Evolutionary conservation across 2,888 invertebrate species (phyloP).

Genomic region (Linnaemya vulpina): DNA sequence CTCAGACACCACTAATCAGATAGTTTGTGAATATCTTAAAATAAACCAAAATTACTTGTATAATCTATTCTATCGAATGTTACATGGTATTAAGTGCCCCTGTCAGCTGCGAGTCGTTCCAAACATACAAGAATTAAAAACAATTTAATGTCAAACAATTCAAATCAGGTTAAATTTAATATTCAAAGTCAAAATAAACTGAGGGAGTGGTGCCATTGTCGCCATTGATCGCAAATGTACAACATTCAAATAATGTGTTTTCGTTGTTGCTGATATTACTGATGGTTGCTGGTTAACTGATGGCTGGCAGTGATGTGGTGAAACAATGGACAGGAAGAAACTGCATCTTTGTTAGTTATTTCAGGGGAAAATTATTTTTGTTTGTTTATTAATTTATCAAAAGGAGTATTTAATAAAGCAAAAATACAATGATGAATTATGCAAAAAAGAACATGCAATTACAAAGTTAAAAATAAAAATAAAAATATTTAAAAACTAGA

Average conservation of each 20-base stretch:
- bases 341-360: conserved; percentile 47
- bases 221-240: conserved; percentile 52
- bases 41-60: too few species aligned
- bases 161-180: conserved; percentile 31
- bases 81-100: too few species aligned
- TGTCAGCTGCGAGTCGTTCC: too few species aligned
- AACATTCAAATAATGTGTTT: conserved; percentile 26
- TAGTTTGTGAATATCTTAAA: too few species aligned
- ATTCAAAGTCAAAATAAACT: conserved; percentile 36
- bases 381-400: conserved; percentile 42
- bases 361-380: conserved; percentile 28
- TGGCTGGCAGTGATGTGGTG: conserved; percentile 39
- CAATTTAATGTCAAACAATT: conserved; percentile 37
- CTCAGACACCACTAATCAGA: too few species aligned
- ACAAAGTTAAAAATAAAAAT: conserved; percentile 7
- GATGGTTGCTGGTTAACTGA: conserved; percentile 46
- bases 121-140: neutral
- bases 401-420: conserved; percentile 51
- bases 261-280: conserved; percentile 26
- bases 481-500: conserved; percentile 42
- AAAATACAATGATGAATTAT: conserved; percentile 50
- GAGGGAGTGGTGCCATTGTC: conserved; percentile 57
- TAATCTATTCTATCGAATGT: too few species aligned
- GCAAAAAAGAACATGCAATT: conserved; percentile 45
- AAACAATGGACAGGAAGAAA: conserved; percentile 71